Evolutionary conservation across 1,140 invertebrate genomes (phyloP), one percentile per base, ranked within the genome.

Genomic region (Rhyacophila brunnea): DNA sequence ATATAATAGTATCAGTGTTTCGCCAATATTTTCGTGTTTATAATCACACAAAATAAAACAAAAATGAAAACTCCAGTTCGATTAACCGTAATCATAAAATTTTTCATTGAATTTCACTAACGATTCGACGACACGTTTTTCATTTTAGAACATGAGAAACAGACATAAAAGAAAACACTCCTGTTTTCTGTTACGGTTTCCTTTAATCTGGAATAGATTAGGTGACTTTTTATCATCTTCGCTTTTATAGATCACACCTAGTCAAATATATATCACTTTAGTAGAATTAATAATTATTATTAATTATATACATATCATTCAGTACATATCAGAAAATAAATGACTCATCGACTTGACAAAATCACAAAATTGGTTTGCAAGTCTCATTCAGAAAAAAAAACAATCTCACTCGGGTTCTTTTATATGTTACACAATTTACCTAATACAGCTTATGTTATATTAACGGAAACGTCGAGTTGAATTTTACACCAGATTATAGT

Each of bases 371-470:
- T 32, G 18, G 13, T 46, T 28, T 28, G 13, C 19, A 48, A 56
- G 38, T 50, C 46, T 36, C 44, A 28, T 28, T 28, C 23, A 28
- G 23, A 28, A 28, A 28, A 9, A 28, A 28, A 40, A 45, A 51
- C 52, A 51, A 59, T 47, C 51, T 64, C 52, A 59, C 49, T 55
- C 61, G 58, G 62, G 47, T 60, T 49, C 51, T 64, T 64, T 59
- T 53, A 38, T 57, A 57, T 50, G 46, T 60, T 53, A 64, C 40
- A 55, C 57, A 51, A 48, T 64, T 64, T 54, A 40, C 61, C 55
- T 55, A 38, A 50, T 59, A 59, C 50, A 59, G 49, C 61, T 59
- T 64, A 59, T 53, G 15, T 50, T 64, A 52, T 56, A 46, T 55
- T 35, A 52, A 20, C 20, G 48, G 50, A 60, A 60, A 45, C 48